Conservation (phyloP, 2,888 invertebrate species). For the Pristionchus mayeri region DNA sequence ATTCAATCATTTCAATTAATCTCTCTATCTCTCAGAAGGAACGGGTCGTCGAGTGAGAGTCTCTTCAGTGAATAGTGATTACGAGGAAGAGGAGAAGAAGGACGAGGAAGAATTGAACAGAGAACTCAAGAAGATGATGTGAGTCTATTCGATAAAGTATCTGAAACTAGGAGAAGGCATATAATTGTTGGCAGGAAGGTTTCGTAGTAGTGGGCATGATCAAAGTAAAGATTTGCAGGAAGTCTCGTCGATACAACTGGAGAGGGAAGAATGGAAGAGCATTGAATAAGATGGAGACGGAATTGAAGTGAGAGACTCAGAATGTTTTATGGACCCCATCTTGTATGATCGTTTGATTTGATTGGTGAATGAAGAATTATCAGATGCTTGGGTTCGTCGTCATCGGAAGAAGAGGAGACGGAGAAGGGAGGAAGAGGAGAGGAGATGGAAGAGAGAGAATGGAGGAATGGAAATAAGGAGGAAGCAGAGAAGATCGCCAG, state of each 20-base stretch:
- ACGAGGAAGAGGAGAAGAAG: background rate
- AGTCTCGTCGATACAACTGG: conserved; percentile 17
- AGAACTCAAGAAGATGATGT: conserved; percentile 2
- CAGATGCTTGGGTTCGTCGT: background rate
- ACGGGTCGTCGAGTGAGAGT: background rate
- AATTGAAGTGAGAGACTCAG: background rate
- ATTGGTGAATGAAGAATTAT: background rate
- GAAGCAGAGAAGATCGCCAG: background rate
- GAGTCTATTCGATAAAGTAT: no score
- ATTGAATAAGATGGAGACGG: background rate
- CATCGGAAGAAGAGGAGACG: background rate
- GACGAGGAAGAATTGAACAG: background rate
- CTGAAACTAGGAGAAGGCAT: no score
- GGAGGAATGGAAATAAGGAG: background rate
- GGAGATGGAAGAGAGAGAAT: background rate
- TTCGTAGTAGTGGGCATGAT: no score
- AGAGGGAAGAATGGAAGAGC: background rate
- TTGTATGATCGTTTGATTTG: background rate
- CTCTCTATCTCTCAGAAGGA: background rate
- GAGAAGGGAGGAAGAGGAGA: background rate
- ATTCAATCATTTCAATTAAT: background rate
- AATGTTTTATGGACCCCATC: no score
- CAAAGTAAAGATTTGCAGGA: background rate
- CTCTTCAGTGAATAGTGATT: background rate
- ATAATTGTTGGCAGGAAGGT: no score